These are phyloP conservation scores for Remorina albescens DNA, from an alignment of 2,797 vertebrate genomes.

Conservation along the genomic window DNA sequence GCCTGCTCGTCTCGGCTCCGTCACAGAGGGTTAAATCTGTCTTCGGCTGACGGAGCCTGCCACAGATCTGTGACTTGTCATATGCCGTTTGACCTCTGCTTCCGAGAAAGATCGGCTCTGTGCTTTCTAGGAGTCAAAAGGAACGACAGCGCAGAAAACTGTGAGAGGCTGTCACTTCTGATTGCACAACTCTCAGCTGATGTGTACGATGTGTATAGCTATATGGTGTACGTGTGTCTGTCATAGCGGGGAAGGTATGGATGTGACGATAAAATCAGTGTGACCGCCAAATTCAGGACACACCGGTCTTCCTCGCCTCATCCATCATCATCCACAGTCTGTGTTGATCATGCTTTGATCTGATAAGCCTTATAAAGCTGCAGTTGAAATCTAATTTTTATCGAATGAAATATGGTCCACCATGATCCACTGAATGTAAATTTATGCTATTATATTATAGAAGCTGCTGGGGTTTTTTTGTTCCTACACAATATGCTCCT, in stretches of 20 bases:
- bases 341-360: background rate
- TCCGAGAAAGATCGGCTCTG: conserved; percentile 14
- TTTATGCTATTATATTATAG: background rate
- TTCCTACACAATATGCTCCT: background rate
- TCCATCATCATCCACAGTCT: background rate
- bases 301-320: background rate
- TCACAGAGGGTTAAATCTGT: conserved; percentile 54
- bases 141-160: conserved; percentile 25
- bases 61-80: conserved; percentile 45
- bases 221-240: background rate
- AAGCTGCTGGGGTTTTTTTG: background rate
- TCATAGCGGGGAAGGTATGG: background rate
- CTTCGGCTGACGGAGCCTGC: conserved; percentile 14
- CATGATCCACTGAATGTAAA: background rate
- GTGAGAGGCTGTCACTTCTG: conserved; percentile 16
- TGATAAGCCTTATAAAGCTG: background rate
- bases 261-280: background rate
- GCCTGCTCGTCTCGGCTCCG: conserved; percentile 26
- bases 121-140: conserved; percentile 41
- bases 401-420: background rate
- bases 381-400: background rate
- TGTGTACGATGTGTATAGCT: conserved; percentile 5
- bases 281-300: background rate
- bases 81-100: conserved; percentile 52
- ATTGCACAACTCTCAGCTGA: conserved; percentile 18